Evolutionary conservation across 30 jellyfish, hydroid and myxozoan species (phyloP).

Genomic region (Turritopsis rubra): DNA sequence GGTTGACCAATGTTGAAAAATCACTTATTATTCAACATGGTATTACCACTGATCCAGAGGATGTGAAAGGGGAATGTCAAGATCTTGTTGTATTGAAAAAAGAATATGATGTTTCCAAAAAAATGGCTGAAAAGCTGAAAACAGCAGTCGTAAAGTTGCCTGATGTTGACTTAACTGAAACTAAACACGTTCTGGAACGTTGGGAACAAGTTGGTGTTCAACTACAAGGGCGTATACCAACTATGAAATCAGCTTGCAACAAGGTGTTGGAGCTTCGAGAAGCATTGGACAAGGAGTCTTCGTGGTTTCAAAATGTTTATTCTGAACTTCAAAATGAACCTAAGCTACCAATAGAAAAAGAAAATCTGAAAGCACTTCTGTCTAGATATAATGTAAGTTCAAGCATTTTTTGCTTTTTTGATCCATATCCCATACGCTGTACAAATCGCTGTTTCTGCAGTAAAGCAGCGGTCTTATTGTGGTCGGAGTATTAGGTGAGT

Average conservation of each 20-base stretch:
- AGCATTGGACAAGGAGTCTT: constrained; percentile 28
- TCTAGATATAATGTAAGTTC: constrained; percentile 43
- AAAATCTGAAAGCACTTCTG: constrained; percentile 32
- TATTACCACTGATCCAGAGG: constrained; percentile 52
- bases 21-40: constrained; percentile 65
- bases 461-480: too few relatives aligned
- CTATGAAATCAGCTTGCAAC: constrained; percentile 29
- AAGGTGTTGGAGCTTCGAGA: constrained; percentile 36
- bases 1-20: constrained; percentile 55
- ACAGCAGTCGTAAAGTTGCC: not conserved
- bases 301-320: constrained; percentile 39
- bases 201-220: constrained; percentile 62
- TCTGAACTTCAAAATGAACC: constrained; percentile 17
- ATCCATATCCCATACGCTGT: too few relatives aligned
- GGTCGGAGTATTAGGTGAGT: too few relatives aligned
- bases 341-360: constrained; percentile 40
- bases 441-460: too few relatives aligned
- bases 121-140: not conserved
- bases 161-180: constrained; percentile 29
- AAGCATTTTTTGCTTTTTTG: too few relatives aligned
- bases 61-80: constrained; percentile 25
- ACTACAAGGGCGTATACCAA: constrained; percentile 33
- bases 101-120: not conserved
- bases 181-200: constrained; percentile 43
- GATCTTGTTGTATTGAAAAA: constrained; percentile 23